Percentiles rank a stretch among this genome's conserved stretches.
These are phyloP conservation scores for Emydoidea blandingii DNA, from an alignment of 2,797 vertebrate genomes.

Conservation along the genomic window DNA sequence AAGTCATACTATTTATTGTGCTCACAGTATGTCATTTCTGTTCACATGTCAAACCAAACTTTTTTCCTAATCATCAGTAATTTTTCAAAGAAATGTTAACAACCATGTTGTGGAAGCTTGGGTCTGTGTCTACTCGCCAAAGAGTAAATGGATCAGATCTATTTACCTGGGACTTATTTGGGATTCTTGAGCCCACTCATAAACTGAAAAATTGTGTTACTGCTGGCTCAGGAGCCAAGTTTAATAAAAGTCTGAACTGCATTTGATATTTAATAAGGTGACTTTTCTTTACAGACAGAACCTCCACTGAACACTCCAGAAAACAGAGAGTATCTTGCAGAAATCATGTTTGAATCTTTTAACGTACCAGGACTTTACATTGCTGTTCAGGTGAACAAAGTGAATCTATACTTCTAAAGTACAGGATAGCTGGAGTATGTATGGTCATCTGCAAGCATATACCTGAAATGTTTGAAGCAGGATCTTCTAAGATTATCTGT, in stretches of 20 bases:
- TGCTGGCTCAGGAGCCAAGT: rapidly evolving
- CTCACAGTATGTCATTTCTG: background rate
- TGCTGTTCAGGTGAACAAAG: slow-evolving; percentile 85
- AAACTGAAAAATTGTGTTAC: background rate
- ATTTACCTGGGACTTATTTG: background rate
- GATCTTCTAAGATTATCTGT: background rate
- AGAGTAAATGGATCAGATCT: background rate
- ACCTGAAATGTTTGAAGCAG: background rate
- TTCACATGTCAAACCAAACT: background rate
- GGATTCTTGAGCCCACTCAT: background rate
- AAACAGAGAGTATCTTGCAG: slow-evolving; percentile 94
- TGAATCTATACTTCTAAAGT: background rate
- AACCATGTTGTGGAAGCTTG: background rate
- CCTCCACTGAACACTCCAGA: slow-evolving; percentile 95
- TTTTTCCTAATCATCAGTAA: background rate
- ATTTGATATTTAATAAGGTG: background rate
- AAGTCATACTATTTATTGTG: background rate
- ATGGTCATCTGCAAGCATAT: rapidly evolving
- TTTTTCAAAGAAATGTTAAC: background rate
- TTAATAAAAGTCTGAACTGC: background rate
- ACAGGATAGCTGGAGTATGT: background rate
- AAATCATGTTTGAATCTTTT: slow-evolving; percentile 97
- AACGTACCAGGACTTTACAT: slow-evolving; percentile 89
- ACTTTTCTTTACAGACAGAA: slow-evolving; percentile 86
- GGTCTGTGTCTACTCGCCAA: background rate